Percentiles rank a stretch among this genome's conserved stretches.
Evolutionary conservation across 2,113 vertebrate species (phyloP).

Genomic region (Rhea pennata): DNA sequence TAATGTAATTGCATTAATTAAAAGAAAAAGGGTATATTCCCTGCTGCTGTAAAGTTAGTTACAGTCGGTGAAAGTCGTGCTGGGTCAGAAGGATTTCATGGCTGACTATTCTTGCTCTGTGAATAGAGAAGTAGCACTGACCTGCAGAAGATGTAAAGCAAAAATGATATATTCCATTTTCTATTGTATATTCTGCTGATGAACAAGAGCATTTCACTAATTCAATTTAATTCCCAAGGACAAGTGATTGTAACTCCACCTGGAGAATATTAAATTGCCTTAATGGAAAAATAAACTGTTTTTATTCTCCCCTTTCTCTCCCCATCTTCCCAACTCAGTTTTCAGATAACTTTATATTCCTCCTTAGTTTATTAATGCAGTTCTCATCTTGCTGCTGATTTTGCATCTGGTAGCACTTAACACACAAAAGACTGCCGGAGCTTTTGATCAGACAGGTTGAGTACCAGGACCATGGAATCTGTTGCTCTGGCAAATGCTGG

Average conservation of each 20-base stretch:
- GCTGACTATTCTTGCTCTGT: neutral
- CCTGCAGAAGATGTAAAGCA: neutral
- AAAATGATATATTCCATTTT: neutral
- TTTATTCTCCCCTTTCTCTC: conserved; percentile 40
- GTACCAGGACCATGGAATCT: neutral
- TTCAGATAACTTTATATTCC: conserved; percentile 47
- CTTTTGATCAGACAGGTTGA: conserved; percentile 63
- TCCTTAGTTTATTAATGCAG: conserved; percentile 54
- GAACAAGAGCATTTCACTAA: conserved; percentile 3
- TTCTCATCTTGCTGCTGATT: conserved; percentile 56
- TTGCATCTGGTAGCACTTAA: conserved; percentile 64
- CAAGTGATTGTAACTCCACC: conserved; percentile 1
- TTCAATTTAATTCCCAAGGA: conserved; percentile 63
- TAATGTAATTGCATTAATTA: conserved; percentile 62
- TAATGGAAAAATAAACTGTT: conserved; percentile 64
- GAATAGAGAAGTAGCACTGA: neutral
- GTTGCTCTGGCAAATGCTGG: conserved; percentile 5
- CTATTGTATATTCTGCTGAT: conserved; percentile 1
- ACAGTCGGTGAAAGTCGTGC: conserved; percentile 10
- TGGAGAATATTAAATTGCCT: conserved; percentile 37
- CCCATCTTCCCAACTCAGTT: conserved; percentile 21
- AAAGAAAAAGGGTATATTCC: conserved; percentile 2
- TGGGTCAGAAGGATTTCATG: conserved; percentile 2
- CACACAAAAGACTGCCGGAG: conserved; percentile 32
- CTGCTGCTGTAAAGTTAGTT: conserved; percentile 17